These are phyloP conservation scores for Nomada hirtipes DNA, from an alignment of 2,888 invertebrate species.

Conservation along the genomic window DNA sequence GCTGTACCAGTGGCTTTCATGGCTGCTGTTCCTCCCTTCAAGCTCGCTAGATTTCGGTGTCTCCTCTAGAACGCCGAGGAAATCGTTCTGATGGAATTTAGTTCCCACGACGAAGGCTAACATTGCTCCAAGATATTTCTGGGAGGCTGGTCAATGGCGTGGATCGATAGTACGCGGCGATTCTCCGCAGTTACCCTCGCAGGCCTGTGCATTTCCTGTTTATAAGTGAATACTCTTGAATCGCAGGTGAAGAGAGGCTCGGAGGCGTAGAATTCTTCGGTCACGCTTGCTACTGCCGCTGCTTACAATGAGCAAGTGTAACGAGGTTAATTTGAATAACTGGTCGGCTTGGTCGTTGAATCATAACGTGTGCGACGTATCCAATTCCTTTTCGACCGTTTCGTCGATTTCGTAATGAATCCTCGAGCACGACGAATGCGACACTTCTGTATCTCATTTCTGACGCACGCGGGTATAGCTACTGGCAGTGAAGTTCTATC, in stretches of 20 bases:
- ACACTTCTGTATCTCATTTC: too few relatives aligned
- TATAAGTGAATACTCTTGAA: slow-evolving; percentile 8
- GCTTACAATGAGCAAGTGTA: slow-evolving; percentile 28
- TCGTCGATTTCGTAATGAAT: neutral
- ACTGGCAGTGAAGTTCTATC: too few relatives aligned
- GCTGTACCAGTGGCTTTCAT: slow-evolving; percentile 47
- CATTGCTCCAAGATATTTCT: neutral
- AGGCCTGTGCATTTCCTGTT: slow-evolving; percentile 32
- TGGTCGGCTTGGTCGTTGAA: slow-evolving; percentile 12
- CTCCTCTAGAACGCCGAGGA: too few relatives aligned
- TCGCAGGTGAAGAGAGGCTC: neutral
- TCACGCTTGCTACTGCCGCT: neutral
- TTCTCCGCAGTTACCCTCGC: slow-evolving; percentile 1
- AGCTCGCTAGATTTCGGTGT: neutral
- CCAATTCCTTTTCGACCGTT: slow-evolving; percentile 1
- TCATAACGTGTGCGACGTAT: neutral
- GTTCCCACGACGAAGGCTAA: neutral
- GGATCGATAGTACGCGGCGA: slow-evolving; percentile 17
- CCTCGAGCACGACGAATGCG: too few relatives aligned
- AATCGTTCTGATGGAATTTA: too few relatives aligned
- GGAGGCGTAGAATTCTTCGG: slow-evolving; percentile 10
- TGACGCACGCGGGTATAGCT: too few relatives aligned
- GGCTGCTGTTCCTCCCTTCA: neutral
- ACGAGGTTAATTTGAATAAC: slow-evolving; percentile 59
- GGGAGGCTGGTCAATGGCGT: slow-evolving; percentile 25